phyloP scores from a whole-genome alignment of 2,888 invertebrate species.

The Netelia melanura region DNA sequence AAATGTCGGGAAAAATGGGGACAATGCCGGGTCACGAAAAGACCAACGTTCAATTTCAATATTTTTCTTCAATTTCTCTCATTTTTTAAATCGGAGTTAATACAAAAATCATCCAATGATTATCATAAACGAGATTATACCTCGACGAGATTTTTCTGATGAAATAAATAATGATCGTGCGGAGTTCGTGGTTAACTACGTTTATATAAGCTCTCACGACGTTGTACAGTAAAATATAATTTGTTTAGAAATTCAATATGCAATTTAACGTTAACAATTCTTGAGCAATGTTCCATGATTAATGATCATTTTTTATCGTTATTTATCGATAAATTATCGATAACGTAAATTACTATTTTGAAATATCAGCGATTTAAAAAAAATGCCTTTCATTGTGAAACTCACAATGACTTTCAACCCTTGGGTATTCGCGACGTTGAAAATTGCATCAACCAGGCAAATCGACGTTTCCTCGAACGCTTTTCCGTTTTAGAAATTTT shows the following conservation, averaged over 20 bases:
- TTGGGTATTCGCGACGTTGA: too few species aligned
- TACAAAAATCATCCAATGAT: constrained; percentile 7
- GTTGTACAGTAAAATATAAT: not conserved
- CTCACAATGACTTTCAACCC: too few species aligned
- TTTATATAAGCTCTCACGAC: not conserved
- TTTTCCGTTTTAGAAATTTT: too few species aligned
- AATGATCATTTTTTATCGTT: not conserved
- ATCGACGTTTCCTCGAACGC: too few species aligned
- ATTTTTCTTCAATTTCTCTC: too few species aligned
- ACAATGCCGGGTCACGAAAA: constrained; percentile 19
- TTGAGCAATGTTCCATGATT: constrained; percentile 5
- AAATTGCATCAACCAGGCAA: too few species aligned
- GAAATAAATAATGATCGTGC: not conserved
- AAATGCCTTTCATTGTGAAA: too few species aligned
- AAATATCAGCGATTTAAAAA: not conserved
- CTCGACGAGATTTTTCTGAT: not conserved
- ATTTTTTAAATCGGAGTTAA: not conserved
- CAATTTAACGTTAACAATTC: not conserved
- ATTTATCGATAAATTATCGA: not conserved
- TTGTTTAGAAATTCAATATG: not conserved
- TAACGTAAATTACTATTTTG: not conserved
- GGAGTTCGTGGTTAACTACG: not conserved
- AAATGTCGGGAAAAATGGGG: constrained; percentile 19
- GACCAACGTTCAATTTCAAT: not conserved
- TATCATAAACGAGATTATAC: constrained; percentile 1